Base-by-base conservation (phyloP, 2,113 vertebrate genomes). In the Paracanthobrama guichenoti region DNA sequence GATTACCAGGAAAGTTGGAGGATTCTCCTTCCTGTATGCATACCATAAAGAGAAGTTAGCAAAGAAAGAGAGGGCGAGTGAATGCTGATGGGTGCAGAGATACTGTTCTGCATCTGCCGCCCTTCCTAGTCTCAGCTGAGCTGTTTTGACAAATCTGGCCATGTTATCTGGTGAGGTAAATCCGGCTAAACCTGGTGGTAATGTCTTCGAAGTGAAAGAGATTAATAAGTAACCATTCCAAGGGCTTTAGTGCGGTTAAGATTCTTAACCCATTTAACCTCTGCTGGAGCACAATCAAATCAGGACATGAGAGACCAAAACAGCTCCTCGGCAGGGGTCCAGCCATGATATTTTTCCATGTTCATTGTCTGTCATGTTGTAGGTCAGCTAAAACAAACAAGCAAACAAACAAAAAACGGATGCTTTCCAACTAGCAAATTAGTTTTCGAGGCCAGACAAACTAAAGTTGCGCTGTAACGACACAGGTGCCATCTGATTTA, bases 241-340 rank as follows among this genome's bases (percentile, higher is more conserved):
- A 92, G 94, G 94, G 96, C 94, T 96, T 97, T 96, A 96, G 95
- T 89, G 93, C 88, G 89, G 94, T 93, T 97, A 96, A 97, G 96
- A 95, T 95, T 96, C 96, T 97, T 96, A 96, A 97, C 96, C 95
- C 94, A 92, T 93, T 95, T 96, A 96, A 96, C 95, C 94, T 95
- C 93, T 91, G 89, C 93, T 94, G 93, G 95, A 94, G 93, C 92
- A 91, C 89, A 91, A 94, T 92, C 94, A 92, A 90, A 93, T 92
- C 94, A 94, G 89, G 88, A 90, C 90, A 93, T 89, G 89, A 89
- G 89, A 90, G 87, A 94, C 90, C 89, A 93, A 93, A 93, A 93
- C 60, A 71, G 44, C 95, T 91, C 94, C 94, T 94, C 93, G 93
- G 90, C 90, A 93, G 91, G 81, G 90, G 90, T 92, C 60, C 79